Percentiles rank a stretch among this genome's conserved stretches.
Conservation (phyloP, 92 coral and sea anemone genomes). For the Parazoanthus darwini region DNA sequence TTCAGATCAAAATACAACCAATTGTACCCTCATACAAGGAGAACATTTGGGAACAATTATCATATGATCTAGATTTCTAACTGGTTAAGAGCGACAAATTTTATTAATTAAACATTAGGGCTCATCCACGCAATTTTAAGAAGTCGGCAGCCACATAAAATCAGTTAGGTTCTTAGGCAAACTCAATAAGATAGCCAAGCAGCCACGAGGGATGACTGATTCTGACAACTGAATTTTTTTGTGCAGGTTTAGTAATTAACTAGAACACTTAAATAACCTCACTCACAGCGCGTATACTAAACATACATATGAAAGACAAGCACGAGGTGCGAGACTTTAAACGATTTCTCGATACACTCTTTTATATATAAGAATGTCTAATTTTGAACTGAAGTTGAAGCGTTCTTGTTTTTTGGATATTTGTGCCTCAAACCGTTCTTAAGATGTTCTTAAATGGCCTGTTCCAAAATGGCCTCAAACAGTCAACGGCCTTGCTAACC, state of each 20-base stretch:
- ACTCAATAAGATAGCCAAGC: conserved; percentile 6
- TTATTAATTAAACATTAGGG: not conserved
- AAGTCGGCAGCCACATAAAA: not conserved
- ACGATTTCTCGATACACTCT: not conserved
- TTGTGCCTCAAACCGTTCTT: no score
- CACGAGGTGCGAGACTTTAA: not conserved
- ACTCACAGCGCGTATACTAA: not conserved
- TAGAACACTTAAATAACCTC: not conserved
- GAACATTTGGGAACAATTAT: not conserved
- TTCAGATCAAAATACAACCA: not conserved
- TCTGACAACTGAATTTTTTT: not conserved
- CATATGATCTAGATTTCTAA: not conserved
- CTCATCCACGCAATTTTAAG: not conserved
- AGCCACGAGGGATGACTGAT: not conserved
- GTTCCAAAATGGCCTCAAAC: no score
- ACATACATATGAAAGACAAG: not conserved
- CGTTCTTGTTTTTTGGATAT: no score
- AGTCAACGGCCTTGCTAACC: no score
- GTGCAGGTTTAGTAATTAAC: not conserved
- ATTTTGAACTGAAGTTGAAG: no score
- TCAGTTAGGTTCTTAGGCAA: not conserved
- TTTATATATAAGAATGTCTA: no score
- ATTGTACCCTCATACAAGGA: not conserved
- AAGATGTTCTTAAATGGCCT: no score
- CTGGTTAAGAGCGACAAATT: not conserved